Evolutionary conservation across 2,113 vertebrate species (phyloP).

Genomic region (Syngnathus floridae): DNA sequence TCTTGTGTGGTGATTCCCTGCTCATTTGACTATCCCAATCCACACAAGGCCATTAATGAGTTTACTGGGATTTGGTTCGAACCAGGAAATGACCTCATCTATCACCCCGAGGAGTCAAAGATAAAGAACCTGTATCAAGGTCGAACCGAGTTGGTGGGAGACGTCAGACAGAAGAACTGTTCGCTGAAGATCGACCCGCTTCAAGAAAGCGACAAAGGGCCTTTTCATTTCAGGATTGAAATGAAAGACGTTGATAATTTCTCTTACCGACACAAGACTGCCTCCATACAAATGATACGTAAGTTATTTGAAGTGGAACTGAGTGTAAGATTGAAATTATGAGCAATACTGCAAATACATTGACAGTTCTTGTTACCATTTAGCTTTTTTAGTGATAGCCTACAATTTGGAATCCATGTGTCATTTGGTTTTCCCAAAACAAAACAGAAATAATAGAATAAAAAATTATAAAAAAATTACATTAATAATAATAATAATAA

Average conservation of each 20-base stretch:
- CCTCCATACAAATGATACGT: constrained; percentile 50
- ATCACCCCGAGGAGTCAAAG: constrained; percentile 29
- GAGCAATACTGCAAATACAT: background rate
- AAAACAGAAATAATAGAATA: too few species aligned
- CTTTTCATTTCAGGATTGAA: constrained; percentile 62
- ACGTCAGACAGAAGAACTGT: constrained; percentile 49
- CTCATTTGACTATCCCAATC: constrained; percentile 50
- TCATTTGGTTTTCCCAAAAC: background rate
- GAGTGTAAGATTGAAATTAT: background rate
- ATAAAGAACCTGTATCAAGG: constrained; percentile 11
- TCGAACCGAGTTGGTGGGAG: constrained; percentile 50
- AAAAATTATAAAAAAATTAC: too few species aligned
- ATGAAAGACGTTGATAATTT: constrained; percentile 24
- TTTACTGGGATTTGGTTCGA: constrained; percentile 52
- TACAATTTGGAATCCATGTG: background rate
- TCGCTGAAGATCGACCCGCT: constrained; percentile 60
- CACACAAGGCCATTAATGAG: background rate
- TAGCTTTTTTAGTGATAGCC: background rate
- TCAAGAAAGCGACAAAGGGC: constrained; percentile 29
- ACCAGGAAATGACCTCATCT: background rate
- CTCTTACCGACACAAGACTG: constrained; percentile 4
- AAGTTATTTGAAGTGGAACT: constrained; percentile 20
- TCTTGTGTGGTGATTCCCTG: constrained; percentile 69
- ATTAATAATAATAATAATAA: too few species aligned
- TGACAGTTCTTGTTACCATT: background rate